Conservation (phyloP, 2,888 invertebrate species). For the Siphlonurus alternatus region DNA sequence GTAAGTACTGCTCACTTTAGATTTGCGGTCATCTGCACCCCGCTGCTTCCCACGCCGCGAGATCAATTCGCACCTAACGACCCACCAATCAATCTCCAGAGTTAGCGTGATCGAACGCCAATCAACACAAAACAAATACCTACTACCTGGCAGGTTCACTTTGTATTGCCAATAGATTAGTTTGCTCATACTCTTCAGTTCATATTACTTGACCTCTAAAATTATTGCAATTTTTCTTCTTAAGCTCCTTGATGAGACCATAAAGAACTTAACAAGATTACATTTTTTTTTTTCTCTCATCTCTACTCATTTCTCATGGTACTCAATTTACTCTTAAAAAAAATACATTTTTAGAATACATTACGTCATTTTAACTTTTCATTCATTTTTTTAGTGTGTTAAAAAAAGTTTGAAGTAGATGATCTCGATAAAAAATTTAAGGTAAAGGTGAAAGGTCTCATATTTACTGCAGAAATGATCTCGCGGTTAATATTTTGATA, state of each 20-base stretch:
- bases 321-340: background rate
- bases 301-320: background rate
- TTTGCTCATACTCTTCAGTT: background rate
- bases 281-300: background rate
- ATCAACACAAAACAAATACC: conserved; percentile 2
- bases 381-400: background rate
- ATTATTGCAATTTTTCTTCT: background rate
- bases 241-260: background rate
- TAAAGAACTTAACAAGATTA: background rate
- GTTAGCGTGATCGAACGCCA: background rate
- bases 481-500: too few relatives aligned
- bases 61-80: conserved; percentile 3
- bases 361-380: background rate
- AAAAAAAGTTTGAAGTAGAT: background rate
- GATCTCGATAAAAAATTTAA: too few relatives aligned
- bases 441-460: too few relatives aligned
- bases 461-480: too few relatives aligned
- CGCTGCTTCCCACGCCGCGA: background rate
- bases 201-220: background rate
- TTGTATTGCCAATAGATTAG: background rate
- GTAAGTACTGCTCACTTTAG: background rate
- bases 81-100: background rate
- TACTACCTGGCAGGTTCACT: background rate
- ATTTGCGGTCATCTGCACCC: conserved; percentile 2
- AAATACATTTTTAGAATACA: background rate